Evolutionary conservation across 2,797 vertebrate species (phyloP).

Genomic region (Eremophila alpestris): DNA sequence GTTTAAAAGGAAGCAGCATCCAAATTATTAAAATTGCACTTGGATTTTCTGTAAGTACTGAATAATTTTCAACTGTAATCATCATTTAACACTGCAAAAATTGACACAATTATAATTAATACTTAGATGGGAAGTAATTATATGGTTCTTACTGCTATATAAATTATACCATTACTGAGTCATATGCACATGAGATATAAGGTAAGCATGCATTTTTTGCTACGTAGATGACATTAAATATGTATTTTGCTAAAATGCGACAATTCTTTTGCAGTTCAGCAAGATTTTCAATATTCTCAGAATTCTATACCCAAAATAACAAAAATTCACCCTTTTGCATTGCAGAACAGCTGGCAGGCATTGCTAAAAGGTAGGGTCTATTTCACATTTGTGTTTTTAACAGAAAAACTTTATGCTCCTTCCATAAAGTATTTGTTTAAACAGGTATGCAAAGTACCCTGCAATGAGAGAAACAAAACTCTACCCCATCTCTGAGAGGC

Average conservation of each 20-base stretch:
- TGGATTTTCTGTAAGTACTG: constrained; percentile 33
- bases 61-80: constrained; percentile 28
- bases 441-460: not conserved
- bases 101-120: constrained; percentile 46
- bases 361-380: not conserved
- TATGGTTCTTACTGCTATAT: constrained; percentile 25
- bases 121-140: constrained; percentile 44
- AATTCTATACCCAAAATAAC: not conserved
- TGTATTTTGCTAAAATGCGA: not conserved
- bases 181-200: not conserved
- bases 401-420: not conserved
- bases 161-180: constrained; percentile 37
- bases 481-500: not conserved
- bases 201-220: constrained; percentile 32
- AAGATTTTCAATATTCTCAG: not conserved
- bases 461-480: not conserved
- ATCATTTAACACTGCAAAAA: constrained; percentile 23
- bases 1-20: constrained; percentile 11
- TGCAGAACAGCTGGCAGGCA: not conserved
- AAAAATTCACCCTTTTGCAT: not conserved
- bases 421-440: not conserved
- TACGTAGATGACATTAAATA: not conserved
- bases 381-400: not conserved
- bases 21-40: constrained; percentile 29
- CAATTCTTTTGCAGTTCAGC: not conserved